Base-by-base conservation (phyloP, 2,113 vertebrate genomes). In the Pardalotus punctatus region DNA sequence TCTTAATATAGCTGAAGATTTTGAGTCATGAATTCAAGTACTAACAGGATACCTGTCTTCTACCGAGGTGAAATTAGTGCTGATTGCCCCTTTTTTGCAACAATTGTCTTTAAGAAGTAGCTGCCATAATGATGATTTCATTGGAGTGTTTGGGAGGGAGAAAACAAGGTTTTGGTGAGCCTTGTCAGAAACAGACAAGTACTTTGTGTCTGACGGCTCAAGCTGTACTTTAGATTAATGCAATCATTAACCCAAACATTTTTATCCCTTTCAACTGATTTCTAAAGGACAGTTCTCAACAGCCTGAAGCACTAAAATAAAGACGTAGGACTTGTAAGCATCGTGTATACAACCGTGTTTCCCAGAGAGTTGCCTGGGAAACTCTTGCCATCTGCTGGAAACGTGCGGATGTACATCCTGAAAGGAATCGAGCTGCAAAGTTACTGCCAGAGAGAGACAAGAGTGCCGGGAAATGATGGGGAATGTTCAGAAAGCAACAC, bases 311-410 rank as follows among this genome's bases (percentile, higher is more conserved):
- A n/a, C 18, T 61, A 40, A 73, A 85, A 70, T 62, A 72, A 77
- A 70, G 51, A 45, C 19, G 23, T 15, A 23, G 5, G 9, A 31
- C 35, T 31, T 6, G 8, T 0, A 29, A 60, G 40, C 22, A 4
- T 12, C 12, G 33, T 33, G 19, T 23, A 21, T 35, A 60, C 15
- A 22, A 6, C 20, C 12, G 12, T 14, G 25, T 61, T 47, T 85
- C 61, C 38, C 50, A n/a, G 70, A 25, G 4, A 15, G n/a, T 86
- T 95, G 33, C 54, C 86, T 93, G 43, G 79, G 91, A 81, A 33
- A 73, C 72, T 92, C 51, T 89, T 91, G 97, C 96, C 96, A 96
- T 71, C 97, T 97, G 92, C 96, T 96, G 97, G 96, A 80, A 82
- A 61, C 2, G 22, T 3, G 73, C 5, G 74, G 94, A 78, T 29